Evolutionary conservation across 2,113 vertebrate genomes (phyloP).

Genomic region (Carassius gibelio): DNA sequence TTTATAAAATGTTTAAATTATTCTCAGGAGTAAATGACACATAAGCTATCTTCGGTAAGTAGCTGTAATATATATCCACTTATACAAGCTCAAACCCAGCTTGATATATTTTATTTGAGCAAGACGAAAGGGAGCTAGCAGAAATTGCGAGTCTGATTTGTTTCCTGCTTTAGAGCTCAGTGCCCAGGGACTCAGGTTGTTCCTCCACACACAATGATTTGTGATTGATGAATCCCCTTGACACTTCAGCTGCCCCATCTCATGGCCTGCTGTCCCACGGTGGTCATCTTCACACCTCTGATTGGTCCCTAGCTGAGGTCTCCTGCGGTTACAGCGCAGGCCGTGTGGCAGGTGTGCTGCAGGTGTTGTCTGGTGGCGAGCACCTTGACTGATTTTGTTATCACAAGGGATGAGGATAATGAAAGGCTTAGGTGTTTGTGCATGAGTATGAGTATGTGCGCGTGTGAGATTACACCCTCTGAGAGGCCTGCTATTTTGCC

Average conservation of each 20-base stretch:
- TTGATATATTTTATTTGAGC: not conserved
- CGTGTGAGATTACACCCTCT: conserved; percentile 27
- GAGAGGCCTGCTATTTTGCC: conserved; percentile 46
- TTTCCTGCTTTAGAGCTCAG: conserved; percentile 38
- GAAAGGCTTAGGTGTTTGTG: conserved; percentile 41
- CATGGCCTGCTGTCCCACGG: conserved; percentile 53
- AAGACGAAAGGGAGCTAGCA: not conserved
- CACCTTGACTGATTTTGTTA: conserved; percentile 34
- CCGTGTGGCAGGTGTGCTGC: conserved; percentile 35
- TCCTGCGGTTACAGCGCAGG: conserved; percentile 37
- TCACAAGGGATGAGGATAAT: conserved; percentile 31
- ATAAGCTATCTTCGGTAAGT: not conserved
- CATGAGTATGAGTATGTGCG: conserved; percentile 14
- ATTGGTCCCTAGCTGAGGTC: conserved; percentile 65
- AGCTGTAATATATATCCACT: not conserved
- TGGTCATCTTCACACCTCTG: conserved; percentile 60
- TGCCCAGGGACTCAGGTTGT: conserved; percentile 56
- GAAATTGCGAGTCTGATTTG: conserved; percentile 11
- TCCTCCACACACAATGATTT: conserved; percentile 65
- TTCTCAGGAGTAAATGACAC: not conserved
- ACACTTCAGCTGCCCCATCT: conserved; percentile 51
- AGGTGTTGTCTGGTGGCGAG: conserved; percentile 26
- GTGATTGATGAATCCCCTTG: conserved; percentile 61
- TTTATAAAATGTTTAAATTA: conserved; percentile 1
- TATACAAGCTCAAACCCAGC: not conserved